Evolutionary conservation across 2,113 vertebrate genomes (phyloP).

Genomic region (Bubalus kerabau): DNA sequence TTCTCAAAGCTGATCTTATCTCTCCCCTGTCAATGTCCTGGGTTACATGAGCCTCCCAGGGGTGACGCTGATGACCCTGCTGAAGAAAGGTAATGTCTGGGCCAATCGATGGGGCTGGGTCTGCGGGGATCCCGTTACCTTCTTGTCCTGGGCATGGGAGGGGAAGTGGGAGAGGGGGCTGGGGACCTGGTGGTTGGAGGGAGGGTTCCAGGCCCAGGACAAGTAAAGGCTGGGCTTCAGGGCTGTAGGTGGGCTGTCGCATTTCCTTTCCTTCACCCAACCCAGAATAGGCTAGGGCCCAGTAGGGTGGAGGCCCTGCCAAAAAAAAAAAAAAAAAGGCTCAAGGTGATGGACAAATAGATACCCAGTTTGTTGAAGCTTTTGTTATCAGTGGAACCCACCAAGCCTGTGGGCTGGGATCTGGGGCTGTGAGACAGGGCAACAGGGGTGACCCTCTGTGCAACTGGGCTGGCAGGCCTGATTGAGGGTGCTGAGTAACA

Average conservation of each 20-base stretch:
- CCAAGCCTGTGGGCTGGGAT: background rate
- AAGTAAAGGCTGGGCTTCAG: background rate
- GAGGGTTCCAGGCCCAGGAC: background rate
- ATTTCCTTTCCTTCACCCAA: background rate
- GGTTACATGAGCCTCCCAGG: conserved; percentile 78
- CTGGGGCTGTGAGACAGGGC: accelerated
- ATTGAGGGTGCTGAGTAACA: background rate
- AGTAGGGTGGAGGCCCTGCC: background rate
- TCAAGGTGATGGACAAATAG: background rate
- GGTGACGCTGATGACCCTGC: conserved; percentile 76
- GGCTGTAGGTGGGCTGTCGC: background rate
- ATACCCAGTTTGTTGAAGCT: background rate
- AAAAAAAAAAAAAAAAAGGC: background rate
- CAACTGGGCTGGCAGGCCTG: background rate
- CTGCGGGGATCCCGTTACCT: conserved; percentile 73
- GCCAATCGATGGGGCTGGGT: conserved; percentile 73
- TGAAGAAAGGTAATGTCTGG: conserved; percentile 78
- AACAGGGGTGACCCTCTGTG: background rate
- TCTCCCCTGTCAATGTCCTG: conserved; percentile 64
- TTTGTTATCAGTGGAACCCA: background rate
- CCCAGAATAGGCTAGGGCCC: background rate
- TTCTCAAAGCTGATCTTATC: conserved; percentile 66
- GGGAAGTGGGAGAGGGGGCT: background rate
- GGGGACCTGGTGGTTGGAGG: background rate
- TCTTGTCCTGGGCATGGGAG: conserved; percentile 26